Evolutionary conservation across 2,888 invertebrate species (phyloP).

Genomic region (Hemaris fuciformis): DNA sequence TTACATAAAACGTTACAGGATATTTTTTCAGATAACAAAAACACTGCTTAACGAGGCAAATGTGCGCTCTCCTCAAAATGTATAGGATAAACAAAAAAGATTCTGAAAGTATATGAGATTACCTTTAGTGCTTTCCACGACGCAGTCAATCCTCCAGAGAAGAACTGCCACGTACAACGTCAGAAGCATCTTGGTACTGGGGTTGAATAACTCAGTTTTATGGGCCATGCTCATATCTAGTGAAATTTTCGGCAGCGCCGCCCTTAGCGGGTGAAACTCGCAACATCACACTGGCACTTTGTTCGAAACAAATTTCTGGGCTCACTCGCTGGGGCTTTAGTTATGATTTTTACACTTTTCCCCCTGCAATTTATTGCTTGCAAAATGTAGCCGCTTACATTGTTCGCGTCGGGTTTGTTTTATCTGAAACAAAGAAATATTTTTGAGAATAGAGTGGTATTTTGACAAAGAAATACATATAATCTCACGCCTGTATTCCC

Average conservation of each 20-base stretch:
- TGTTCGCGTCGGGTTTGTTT: slow-evolving; percentile 23
- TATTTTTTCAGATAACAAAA: too few species aligned
- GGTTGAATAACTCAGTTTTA: slow-evolving; percentile 59
- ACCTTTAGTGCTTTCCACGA: slow-evolving; percentile 76
- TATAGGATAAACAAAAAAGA: slow-evolving; percentile 3
- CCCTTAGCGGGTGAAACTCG: slow-evolving; percentile 52
- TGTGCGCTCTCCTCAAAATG: neutral
- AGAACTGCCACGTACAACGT: slow-evolving; percentile 64
- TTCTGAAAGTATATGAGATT: slow-evolving; percentile 28
- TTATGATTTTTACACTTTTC: slow-evolving; percentile 38
- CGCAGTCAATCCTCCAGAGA: slow-evolving; percentile 72
- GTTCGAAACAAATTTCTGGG: slow-evolving; percentile 45
- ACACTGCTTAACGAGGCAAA: neutral
- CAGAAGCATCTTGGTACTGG: slow-evolving; percentile 66
- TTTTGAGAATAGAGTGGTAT: too few species aligned
- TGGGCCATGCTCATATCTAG: slow-evolving; percentile 64
- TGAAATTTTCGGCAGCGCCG: slow-evolving; percentile 61
- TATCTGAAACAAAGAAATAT: slow-evolving; percentile 47
- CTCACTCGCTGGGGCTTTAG: slow-evolving; percentile 42
- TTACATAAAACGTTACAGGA: too few species aligned
- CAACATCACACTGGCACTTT: slow-evolving; percentile 70
- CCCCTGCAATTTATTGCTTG: slow-evolving; percentile 34
- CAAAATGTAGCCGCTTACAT: neutral
- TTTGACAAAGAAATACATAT: too few species aligned
- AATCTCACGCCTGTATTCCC: too few species aligned